A percentile compares a stretch with the other conserved stretches of the same genome.
phyloP scores from a whole-genome alignment of 2,113 vertebrate genomes.

The Castor canadensis region DNA sequence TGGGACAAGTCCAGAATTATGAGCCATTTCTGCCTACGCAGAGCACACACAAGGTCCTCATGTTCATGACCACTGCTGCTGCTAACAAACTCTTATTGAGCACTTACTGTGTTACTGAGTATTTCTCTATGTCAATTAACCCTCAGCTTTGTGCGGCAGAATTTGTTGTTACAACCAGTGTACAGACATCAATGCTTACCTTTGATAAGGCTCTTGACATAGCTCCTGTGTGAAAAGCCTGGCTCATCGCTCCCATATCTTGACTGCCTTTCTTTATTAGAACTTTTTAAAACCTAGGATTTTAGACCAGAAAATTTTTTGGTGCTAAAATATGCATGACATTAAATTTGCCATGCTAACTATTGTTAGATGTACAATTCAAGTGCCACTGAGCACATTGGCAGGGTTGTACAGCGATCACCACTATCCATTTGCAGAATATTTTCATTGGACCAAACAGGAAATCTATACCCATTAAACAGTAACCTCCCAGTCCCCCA shows the following conservation, averaged over 20 bases:
- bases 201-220: not conserved
- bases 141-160: not conserved
- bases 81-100: not conserved
- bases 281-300: conserved; percentile 1
- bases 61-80: not conserved
- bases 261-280: not conserved
- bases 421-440: not conserved
- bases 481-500: not conserved
- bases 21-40: not conserved
- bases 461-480: not conserved
- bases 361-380: not conserved
- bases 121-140: not conserved
- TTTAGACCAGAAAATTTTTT: not conserved
- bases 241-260: not conserved
- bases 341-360: not conserved
- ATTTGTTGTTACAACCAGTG: not conserved
- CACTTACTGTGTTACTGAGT: not conserved
- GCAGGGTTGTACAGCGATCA: not conserved
- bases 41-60: not conserved
- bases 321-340: not conserved
- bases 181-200: not conserved
- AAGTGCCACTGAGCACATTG: not conserved
- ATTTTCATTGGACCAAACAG: not conserved
- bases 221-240: not conserved
- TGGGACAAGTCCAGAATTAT: not conserved